phyloP scores from a whole-genome alignment of 2,113 vertebrate genomes.

The Mungos mungo region DNA sequence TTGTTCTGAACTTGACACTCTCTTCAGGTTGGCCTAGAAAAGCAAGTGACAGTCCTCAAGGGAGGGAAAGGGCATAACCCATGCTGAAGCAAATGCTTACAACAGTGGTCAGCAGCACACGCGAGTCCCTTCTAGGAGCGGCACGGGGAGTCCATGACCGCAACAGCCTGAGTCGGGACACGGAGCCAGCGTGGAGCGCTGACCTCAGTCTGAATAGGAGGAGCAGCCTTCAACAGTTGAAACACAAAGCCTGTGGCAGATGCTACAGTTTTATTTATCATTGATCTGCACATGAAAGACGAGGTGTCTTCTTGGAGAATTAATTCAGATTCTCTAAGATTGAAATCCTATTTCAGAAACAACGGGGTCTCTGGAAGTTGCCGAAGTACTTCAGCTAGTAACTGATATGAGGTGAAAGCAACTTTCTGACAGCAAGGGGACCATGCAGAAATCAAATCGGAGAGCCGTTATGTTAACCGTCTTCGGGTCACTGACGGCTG shows the following conservation, averaged over 20 bases:
- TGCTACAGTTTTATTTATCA: neutral
- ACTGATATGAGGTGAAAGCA: neutral
- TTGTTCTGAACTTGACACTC: neutral
- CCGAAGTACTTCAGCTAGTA: neutral
- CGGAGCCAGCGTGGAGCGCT: too few relatives aligned
- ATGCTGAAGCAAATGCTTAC: neutral
- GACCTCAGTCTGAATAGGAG: neutral
- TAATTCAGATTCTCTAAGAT: neutral
- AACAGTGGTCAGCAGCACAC: neutral
- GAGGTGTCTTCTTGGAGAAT: neutral
- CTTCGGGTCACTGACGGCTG: neutral
- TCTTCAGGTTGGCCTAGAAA: neutral
- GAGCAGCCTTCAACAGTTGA: neutral
- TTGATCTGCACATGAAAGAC: neutral
- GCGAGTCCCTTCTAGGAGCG: neutral
- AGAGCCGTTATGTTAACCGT: neutral
- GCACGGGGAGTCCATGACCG: neutral
- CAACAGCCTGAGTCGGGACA: neutral
- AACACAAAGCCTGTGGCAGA: neutral
- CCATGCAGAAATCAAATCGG: neutral
- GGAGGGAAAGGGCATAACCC: neutral
- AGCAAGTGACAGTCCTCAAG: neutral
- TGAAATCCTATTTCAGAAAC: neutral
- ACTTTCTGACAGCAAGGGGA: neutral
- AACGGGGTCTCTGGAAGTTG: neutral